Evolutionary conservation across 2,888 invertebrate species (phyloP).

Genomic region (Xylocampa areola): DNA sequence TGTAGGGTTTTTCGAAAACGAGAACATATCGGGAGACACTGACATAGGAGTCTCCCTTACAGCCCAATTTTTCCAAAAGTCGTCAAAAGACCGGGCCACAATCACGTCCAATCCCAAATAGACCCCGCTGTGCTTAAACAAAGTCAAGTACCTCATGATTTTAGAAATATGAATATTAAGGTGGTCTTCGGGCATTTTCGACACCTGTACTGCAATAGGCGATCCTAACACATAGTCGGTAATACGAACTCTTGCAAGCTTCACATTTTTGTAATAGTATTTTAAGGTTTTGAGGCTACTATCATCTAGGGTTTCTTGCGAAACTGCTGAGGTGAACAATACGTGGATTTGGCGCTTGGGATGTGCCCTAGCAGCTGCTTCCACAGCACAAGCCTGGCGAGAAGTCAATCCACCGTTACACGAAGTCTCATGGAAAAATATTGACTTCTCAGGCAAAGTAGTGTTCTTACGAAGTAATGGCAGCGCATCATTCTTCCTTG

Average conservation of each 20-base stretch:
- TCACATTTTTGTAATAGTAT: slow-evolving; percentile 22
- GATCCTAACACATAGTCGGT: slow-evolving; percentile 26
- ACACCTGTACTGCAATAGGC: slow-evolving; percentile 9
- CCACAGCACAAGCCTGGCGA: slow-evolving; percentile 45
- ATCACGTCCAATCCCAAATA: slow-evolving; percentile 41
- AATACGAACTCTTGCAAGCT: slow-evolving; percentile 34
- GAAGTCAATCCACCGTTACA: slow-evolving; percentile 35
- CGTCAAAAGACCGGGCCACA: slow-evolving; percentile 22
- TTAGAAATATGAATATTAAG: slow-evolving; percentile 18
- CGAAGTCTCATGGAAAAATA: slow-evolving; percentile 45
- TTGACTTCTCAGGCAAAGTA: slow-evolving; percentile 26
- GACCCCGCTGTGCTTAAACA: slow-evolving; percentile 45
- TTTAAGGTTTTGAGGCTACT: slow-evolving; percentile 9
- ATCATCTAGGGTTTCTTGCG: neutral
- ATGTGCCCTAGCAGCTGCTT: slow-evolving; percentile 46
- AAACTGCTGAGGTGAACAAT: slow-evolving; percentile 29
- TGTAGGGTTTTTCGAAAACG: slow-evolving; percentile 30
- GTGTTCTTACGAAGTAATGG: neutral
- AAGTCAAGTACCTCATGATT: slow-evolving; percentile 41
- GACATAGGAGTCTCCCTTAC: slow-evolving; percentile 28
- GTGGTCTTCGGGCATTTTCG: neutral
- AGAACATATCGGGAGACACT: slow-evolving; percentile 41
- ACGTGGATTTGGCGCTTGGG: slow-evolving; percentile 32
- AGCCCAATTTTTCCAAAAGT: slow-evolving; percentile 38
- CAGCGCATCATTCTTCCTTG: slow-evolving; percentile 18